Base-by-base conservation (phyloP, 2,113 vertebrate genomes). In the Coreoperca whiteheadi region DNA sequence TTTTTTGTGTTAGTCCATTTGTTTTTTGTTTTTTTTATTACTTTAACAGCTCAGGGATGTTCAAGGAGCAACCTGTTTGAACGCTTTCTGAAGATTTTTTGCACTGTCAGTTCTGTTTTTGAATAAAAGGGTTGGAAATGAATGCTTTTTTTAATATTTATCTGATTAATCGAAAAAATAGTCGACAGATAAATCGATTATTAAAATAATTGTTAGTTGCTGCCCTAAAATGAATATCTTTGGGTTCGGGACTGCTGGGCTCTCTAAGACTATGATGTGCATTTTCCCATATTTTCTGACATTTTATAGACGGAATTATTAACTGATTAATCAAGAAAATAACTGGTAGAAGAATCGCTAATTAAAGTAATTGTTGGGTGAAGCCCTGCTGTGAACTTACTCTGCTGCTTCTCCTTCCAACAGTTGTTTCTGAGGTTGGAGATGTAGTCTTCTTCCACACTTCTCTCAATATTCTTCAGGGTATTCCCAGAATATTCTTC, bases 321-420 rank as follows among this genome's bases (percentile, higher is more conserved):
- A 53, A 53, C 15, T 39, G 9, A 75, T 8, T 51, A 2, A 60
- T 37, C 10, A 34, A 51, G 4, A 63, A 54, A 72, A 28, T 15
- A 30, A 37, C n/a, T 2, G 4, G 14, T 21, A 57, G 21, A 39
- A n/a, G 16, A 18, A 63, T 41, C 18, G 5, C 25, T 25, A 37
- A 70, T 14, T 2, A 30, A 30, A 46, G 39, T 25, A 61, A 41
- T 0, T n/a, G 15, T n/a, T 3, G 12, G 6, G 25, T 43, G 1
- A 34, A 41, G 30, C 10, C 15, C 1, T 41, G 2, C 20, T 57
- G 30, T 21, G 1, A 71, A 94, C 98, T 96, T 95, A 99, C 98
- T 99, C 90, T 99, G 98, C 86, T 99, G 98, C 84, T 97, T 97
- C 91, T 99, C 98, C 83, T 98, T 98, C 98, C 98, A 99, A 88